These are phyloP conservation scores for Biston betularia DNA, from an alignment of 2,888 invertebrate species.

Conservation along the genomic window DNA sequence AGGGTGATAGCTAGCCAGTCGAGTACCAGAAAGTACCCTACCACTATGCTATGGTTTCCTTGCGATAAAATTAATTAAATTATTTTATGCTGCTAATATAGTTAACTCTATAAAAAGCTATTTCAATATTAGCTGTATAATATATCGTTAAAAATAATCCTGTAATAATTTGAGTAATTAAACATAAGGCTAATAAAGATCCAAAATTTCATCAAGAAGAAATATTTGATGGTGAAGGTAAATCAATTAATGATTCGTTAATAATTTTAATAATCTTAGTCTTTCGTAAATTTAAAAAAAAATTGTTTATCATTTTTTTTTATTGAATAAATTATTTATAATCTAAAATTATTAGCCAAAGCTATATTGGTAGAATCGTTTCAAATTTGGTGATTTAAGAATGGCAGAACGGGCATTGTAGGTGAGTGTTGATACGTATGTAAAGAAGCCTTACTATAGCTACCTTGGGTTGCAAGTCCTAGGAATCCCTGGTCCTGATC, in stretches of 20 bases:
- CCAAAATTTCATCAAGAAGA: constrained; percentile 90
- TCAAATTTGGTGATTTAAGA: too few species aligned
- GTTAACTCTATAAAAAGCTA: constrained; percentile 88
- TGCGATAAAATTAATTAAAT: too few species aligned
- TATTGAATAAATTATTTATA: constrained; percentile 42
- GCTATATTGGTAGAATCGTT: too few species aligned
- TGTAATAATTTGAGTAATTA: constrained; percentile 88
- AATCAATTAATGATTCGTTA: constrained; percentile 85
- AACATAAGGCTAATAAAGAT: constrained; percentile 87
- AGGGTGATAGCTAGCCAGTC: too few species aligned
- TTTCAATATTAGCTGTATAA: constrained; percentile 87
- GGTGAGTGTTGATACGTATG: too few species aligned
- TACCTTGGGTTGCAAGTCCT: too few species aligned
- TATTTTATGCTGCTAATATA: too few species aligned
- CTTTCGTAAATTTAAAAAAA: constrained; percentile 69
- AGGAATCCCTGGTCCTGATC: too few species aligned
- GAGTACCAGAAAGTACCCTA: too few species aligned
- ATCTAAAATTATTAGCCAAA: constrained; percentile 39
- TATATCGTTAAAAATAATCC: constrained; percentile 90
- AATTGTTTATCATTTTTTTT: constrained; percentile 73
- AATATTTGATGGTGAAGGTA: constrained; percentile 88
- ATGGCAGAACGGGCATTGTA: too few species aligned
- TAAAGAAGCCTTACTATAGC: too few species aligned
- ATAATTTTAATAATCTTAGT: constrained; percentile 84
- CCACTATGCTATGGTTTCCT: too few species aligned